Conservation (phyloP, 1,140 invertebrate genomes). For the Heliconius himera region DNA sequence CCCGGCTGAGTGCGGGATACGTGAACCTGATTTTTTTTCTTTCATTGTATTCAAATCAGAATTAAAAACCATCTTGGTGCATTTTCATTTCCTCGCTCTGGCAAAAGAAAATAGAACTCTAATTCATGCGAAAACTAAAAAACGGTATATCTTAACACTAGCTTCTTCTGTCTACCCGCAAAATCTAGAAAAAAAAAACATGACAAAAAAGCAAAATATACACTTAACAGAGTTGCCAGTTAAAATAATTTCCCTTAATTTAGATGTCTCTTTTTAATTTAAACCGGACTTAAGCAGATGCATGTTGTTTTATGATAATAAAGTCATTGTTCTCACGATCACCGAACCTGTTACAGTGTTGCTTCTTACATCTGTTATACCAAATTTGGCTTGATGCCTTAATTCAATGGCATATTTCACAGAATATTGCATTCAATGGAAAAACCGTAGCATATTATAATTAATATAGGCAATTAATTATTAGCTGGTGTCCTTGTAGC, state of each 20-base stretch:
- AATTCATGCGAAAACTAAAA: too few species aligned
- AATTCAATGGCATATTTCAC: slow-evolving; percentile 9
- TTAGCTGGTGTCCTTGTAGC: not conserved
- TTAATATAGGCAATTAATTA: slow-evolving; percentile 4
- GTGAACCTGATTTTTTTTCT: too few species aligned
- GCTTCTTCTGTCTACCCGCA: too few species aligned
- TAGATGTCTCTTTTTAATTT: slow-evolving; percentile 3
- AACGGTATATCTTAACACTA: too few species aligned
- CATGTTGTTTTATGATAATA: not conserved
- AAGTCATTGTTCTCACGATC: slow-evolving; percentile 31
- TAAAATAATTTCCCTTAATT: not conserved
- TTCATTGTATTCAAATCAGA: too few species aligned
- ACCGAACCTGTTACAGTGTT: not conserved
- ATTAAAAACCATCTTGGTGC: too few species aligned
- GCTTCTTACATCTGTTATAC: slow-evolving; percentile 9
- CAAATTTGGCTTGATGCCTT: slow-evolving; percentile 26
- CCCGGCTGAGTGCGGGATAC: too few species aligned
- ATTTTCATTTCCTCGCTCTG: too few species aligned
- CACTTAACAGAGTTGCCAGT: not conserved
- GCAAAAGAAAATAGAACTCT: too few species aligned
- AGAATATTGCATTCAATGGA: not conserved
- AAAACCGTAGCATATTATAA: slow-evolving; percentile 1
- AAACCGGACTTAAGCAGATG: not conserved
- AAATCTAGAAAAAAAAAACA: too few species aligned
- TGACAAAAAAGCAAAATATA: not conserved